phyloP scores from a whole-genome alignment of 1,140 invertebrate species.

The Goniozus legneri region DNA sequence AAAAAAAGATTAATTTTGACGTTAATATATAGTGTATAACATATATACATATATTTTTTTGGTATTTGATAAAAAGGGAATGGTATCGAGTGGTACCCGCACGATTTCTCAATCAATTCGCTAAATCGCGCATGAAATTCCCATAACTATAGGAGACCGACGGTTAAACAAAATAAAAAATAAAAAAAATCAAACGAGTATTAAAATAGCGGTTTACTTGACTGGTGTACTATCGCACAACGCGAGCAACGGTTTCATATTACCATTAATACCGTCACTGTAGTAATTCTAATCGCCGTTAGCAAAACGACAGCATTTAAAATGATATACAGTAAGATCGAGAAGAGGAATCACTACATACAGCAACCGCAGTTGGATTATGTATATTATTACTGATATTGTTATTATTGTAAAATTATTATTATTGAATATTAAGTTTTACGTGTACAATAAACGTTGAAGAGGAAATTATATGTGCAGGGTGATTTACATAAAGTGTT shows the following conservation, averaged over 20 bases:
- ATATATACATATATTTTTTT: too few species aligned
- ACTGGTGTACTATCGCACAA: constrained; percentile 1
- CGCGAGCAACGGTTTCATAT: constrained; percentile 8
- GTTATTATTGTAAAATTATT: constrained; percentile 37
- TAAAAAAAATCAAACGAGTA: too few species aligned
- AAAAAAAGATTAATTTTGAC: too few species aligned
- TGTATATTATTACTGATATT: constrained; percentile 38
- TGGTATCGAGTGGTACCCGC: too few species aligned
- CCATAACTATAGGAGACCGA: too few species aligned
- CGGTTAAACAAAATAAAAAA: too few species aligned
- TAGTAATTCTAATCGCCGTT: constrained; percentile 9
- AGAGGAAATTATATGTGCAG: constrained; percentile 9
- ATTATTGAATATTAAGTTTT: constrained; percentile 41
- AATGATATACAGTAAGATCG: background rate
- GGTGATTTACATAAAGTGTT: constrained; percentile 11
- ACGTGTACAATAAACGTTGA: constrained; percentile 42
- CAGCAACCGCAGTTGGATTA: constrained; percentile 4
- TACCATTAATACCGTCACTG: constrained; percentile 12
- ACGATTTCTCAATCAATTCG: too few species aligned
- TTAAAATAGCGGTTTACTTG: too few species aligned
- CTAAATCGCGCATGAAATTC: too few species aligned
- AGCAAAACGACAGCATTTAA: constrained; percentile 12
- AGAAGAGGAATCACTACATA: constrained; percentile 7
- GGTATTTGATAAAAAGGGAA: too few species aligned
- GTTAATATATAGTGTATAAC: too few species aligned